These are phyloP conservation scores for Baccha elongata DNA, from an alignment of 2,888 invertebrate species.

Conservation along the genomic window DNA sequence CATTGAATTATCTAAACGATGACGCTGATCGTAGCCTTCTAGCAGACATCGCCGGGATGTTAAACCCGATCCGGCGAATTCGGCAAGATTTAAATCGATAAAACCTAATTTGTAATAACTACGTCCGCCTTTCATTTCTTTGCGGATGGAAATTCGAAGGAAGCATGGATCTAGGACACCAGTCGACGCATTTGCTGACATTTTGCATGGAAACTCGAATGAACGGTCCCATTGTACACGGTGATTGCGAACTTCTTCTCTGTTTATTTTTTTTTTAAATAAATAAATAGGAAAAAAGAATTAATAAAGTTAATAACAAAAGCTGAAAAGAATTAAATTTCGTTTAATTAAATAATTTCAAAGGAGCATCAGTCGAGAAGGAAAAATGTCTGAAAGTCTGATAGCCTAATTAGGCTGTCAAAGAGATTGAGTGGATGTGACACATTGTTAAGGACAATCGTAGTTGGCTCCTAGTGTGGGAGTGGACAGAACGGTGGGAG, in stretches of 20 bases:
- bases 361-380: background rate
- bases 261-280: conserved; percentile 80
- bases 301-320: background rate
- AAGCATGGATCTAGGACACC: conserved; percentile 97
- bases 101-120: conserved; percentile 95
- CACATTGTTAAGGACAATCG: conserved; percentile 22
- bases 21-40: conserved; percentile 96
- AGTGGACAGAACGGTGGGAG: background rate
- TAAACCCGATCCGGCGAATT: conserved; percentile 96
- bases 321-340: conserved; percentile 10
- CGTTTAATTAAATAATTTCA: conserved; percentile 55
- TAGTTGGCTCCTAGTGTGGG: background rate
- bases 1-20: conserved; percentile 98
- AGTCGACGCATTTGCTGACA: conserved; percentile 97
- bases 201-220: conserved; percentile 97
- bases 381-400: background rate
- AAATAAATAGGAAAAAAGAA: background rate
- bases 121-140: conserved; percentile 89
- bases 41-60: conserved; percentile 93
- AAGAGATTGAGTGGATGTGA: conserved; percentile 39
- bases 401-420: conserved; percentile 46
- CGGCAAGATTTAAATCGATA: conserved; percentile 98
- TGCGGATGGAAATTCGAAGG: conserved; percentile 96
- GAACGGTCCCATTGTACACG: conserved; percentile 95
- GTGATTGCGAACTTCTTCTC: conserved; percentile 96